Percentiles rank a stretch among this genome's conserved stretches.
phyloP scores from a whole-genome alignment of 2,888 invertebrate genomes.

The Trissolcus brochymenae region DNA sequence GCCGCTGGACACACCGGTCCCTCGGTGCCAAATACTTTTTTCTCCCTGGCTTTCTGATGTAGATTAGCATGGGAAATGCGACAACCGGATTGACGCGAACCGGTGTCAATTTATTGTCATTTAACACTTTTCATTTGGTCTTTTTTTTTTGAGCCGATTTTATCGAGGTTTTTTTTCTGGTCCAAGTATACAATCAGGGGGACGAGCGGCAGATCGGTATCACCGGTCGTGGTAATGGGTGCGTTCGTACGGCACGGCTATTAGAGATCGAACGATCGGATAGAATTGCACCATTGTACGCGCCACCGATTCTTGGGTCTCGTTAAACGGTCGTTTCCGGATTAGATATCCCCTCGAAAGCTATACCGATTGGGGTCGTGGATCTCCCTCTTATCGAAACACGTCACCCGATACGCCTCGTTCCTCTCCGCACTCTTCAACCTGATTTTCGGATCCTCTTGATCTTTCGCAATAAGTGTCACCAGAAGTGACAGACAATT shows the following conservation, averaged over 20 bases:
- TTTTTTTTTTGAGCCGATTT: slow-evolving; percentile 1
- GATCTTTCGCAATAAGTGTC: background rate
- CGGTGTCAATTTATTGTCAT: background rate
- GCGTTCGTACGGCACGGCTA: slow-evolving; percentile 59
- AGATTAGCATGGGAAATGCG: too few relatives aligned
- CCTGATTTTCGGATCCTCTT: background rate
- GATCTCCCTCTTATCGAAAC: background rate
- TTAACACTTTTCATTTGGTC: background rate
- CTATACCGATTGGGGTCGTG: slow-evolving; percentile 8
- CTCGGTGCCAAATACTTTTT: too few relatives aligned
- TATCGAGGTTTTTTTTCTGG: background rate
- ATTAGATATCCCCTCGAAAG: slow-evolving; percentile 58
- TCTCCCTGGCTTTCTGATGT: too few relatives aligned
- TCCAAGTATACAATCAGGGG: slow-evolving; percentile 9
- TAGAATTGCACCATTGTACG: slow-evolving; percentile 48
- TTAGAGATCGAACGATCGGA: slow-evolving; percentile 61
- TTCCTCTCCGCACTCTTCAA: background rate
- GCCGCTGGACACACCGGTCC: too few relatives aligned
- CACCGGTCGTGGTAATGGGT: slow-evolving; percentile 65
- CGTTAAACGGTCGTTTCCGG: slow-evolving; percentile 67
- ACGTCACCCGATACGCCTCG: background rate
- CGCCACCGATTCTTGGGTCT: slow-evolving; percentile 33
- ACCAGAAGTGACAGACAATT: background rate
- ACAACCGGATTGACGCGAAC: too few relatives aligned
- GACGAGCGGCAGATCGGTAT: slow-evolving; percentile 64